Conservation (phyloP, 2,113 vertebrate genomes). For the Ursus arctos region DNA sequence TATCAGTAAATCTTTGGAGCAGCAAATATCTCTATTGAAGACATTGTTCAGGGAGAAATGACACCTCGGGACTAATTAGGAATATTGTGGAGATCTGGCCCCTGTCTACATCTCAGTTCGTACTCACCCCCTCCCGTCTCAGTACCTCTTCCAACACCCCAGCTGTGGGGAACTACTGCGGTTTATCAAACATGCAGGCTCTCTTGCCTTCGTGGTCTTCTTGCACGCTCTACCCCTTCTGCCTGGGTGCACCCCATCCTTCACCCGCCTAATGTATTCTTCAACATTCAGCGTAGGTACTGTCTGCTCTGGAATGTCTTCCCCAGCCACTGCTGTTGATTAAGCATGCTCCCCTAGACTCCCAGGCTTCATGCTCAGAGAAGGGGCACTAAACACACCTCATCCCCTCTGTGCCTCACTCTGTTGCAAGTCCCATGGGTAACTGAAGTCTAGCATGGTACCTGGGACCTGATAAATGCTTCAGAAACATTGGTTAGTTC, state of each 20-base stretch:
- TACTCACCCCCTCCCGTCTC: neutral
- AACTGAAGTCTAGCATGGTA: neutral
- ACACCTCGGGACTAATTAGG: neutral
- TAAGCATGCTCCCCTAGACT: neutral
- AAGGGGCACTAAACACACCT: neutral
- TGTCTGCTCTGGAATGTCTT: neutral
- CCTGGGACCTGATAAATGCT: neutral
- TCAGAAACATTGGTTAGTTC: neutral
- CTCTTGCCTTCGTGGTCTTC: neutral
- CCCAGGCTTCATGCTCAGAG: neutral
- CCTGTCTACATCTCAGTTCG: neutral
- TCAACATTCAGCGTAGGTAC: neutral
- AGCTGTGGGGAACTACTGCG: neutral
- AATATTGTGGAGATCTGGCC: neutral
- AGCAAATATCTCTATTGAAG: neutral
- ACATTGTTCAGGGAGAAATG: neutral
- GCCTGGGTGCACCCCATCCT: neutral
- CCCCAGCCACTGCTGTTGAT: too few species aligned
- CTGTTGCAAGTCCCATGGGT: neutral
- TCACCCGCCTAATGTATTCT: neutral
- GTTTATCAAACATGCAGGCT: accelerated
- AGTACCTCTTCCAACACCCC: neutral
- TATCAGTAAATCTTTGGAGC: neutral
- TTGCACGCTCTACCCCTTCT: too few species aligned
- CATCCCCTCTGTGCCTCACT: neutral